A percentile compares a stretch with the other conserved stretches of the same genome.
Evolutionary conservation across 1,140 invertebrate species (phyloP).

Genomic region (Drosophila nigromelanica): DNA sequence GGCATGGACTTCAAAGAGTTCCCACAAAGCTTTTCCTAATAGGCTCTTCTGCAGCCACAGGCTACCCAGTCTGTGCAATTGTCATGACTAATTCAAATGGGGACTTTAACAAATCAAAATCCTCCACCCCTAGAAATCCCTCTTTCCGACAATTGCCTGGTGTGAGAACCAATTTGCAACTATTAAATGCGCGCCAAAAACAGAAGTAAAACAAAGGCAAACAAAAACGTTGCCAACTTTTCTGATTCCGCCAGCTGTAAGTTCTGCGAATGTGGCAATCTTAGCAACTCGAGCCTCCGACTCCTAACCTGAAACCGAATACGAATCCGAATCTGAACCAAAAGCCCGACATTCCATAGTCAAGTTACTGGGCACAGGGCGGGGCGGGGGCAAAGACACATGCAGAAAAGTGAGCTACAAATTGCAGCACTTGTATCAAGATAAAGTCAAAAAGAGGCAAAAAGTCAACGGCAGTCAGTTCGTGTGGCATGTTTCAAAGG

Average conservation of each 20-base stretch:
- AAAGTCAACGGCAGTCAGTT: constrained; percentile 47
- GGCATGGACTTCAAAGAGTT: not conserved
- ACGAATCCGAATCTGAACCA: constrained; percentile 1
- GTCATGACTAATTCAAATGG: constrained; percentile 36
- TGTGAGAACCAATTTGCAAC: constrained; percentile 77
- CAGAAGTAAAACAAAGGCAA: constrained; percentile 50
- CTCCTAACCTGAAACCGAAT: not conserved
- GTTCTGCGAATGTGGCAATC: constrained; percentile 59
- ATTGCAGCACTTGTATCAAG: constrained; percentile 78
- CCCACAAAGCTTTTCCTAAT: constrained; percentile 16
- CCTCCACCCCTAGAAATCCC: not conserved
- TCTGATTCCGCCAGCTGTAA: constrained; percentile 49
- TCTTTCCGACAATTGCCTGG: constrained; percentile 52
- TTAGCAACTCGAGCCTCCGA: constrained; percentile 16
- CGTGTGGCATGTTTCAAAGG: constrained; percentile 46
- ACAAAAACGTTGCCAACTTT: constrained; percentile 47
- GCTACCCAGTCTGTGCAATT: constrained; percentile 19
- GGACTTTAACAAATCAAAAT: constrained; percentile 44
- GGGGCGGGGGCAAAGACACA: not conserved
- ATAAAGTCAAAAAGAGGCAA: constrained; percentile 67
- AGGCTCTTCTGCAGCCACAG: constrained; percentile 13
- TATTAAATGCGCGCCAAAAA: constrained; percentile 75
- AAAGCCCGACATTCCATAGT: constrained; percentile 13
- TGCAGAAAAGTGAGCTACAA: constrained; percentile 63
- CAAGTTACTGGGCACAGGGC: not conserved